A percentile compares a stretch with the other conserved stretches of the same genome.
phyloP scores from a whole-genome alignment of 2,113 vertebrate genomes.

The Chaenocephalus aceratus region DNA sequence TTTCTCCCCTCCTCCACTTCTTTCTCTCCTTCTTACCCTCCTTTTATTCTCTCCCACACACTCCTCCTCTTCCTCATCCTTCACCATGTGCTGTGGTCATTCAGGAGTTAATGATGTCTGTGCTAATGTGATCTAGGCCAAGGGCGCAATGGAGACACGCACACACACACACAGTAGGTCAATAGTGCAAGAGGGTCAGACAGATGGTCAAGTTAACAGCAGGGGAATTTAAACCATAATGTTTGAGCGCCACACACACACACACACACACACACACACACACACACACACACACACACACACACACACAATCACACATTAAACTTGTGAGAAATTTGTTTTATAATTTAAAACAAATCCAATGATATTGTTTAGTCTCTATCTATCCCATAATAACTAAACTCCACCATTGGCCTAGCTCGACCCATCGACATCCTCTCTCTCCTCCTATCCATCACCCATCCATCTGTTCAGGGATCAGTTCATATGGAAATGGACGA shows the following conservation, averaged over 20 bases:
- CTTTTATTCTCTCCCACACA: not conserved
- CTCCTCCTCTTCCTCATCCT: constrained; percentile 10
- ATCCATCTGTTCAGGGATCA: not conserved
- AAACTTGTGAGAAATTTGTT: not conserved
- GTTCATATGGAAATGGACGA: not conserved
- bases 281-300: no score
- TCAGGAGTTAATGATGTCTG: constrained; percentile 47
- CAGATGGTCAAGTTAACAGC: constrained; percentile 55
- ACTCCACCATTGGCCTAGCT: not conserved
- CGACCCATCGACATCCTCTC: not conserved
- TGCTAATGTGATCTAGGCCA: constrained; percentile 44
- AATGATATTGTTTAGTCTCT: not conserved
- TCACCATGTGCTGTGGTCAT: constrained; percentile 29
- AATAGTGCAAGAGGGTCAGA: constrained; percentile 43
- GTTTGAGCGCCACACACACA: not conserved
- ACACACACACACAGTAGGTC: constrained; percentile 18
- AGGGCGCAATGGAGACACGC: constrained; percentile 36
- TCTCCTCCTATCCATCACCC: not conserved
- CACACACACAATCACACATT: no score
- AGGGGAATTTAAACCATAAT: constrained; percentile 34
- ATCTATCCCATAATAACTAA: not conserved
- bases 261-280: no score
- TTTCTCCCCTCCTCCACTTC: not conserved
- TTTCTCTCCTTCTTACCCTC: not conserved
- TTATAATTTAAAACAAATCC: not conserved